Base-by-base conservation (phyloP, 2,888 invertebrate genomes). In the Phytoseiulus persimilis region DNA sequence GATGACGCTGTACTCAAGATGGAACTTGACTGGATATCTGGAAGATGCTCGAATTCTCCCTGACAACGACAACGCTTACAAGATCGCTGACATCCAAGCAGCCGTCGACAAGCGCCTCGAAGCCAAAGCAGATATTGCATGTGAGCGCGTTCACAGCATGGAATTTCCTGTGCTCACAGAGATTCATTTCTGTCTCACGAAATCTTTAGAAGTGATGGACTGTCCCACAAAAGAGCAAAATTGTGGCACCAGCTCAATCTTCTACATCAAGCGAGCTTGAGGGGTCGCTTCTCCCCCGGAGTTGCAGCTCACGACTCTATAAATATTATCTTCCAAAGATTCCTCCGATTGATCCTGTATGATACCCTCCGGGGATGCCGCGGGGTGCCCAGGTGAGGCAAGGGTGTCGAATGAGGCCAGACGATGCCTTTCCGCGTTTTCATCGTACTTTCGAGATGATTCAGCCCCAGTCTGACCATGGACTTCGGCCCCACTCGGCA, bases 1-100 rank as follows among this genome's bases (percentile, higher is more conserved):
- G 31, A 18, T 87, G n/a, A 6, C 28, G 5, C 87, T 87, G 3
- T 87, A 87, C 33, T 18, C 11, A 31, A 31, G 18, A n/a, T 87
- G 87, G 32, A 87, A 87, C 45, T 33, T 87, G 33, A 31, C 87
- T 39, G 45, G 18, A 33, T 87, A 33, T 87, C 23, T 87, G n/a
- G 33, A 87, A 3, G 39, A 87, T 39, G 87, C 87, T 9, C 39
- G 31, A 28, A 33, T 87, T 23, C 28, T 0, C 11, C 87, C 33
- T 9, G 18, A 87, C 87, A 87, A 87, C 33, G 33, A 32, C n/a
- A 32, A n/a, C 6, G 6, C 87, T 11, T 87, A 32, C 33, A 6
- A 6, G 31, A n/a, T n/a, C 32, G 11, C 6, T n/a, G 87, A 87
- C 0, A 33, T 87, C n/a, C 11, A 32, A 33, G 31, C 28, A 0